A percentile compares a stretch with the other conserved stretches of the same genome.
These are phyloP conservation scores for Pomacea canaliculata DNA, from an alignment of 2,888 invertebrate genomes.

Conservation along the genomic window DNA sequence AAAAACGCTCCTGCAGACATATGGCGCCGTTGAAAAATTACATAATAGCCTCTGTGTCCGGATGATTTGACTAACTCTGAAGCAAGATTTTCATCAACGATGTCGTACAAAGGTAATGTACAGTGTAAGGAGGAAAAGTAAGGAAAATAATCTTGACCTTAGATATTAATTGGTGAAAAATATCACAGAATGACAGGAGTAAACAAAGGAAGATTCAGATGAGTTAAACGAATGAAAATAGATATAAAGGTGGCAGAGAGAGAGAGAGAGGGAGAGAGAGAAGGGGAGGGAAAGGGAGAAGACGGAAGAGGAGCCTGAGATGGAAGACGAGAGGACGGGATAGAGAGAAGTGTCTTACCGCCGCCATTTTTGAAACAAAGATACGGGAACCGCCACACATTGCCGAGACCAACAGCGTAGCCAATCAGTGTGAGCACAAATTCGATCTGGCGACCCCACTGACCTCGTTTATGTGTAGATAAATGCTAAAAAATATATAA, in stretches of 20 bases:
- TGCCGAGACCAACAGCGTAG: conserved; percentile 18
- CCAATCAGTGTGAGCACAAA: conserved; percentile 29
- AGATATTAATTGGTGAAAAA: too few species aligned
- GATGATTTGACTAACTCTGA: too few species aligned
- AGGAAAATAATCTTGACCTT: too few species aligned
- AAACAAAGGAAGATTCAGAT: too few species aligned
- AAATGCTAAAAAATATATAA: neutral
- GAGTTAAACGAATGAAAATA: too few species aligned
- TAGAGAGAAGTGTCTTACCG: conserved; percentile 7
- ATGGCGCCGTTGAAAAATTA: neutral
- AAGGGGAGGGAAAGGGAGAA: neutral
- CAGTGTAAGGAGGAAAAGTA: neutral
- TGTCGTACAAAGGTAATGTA: neutral
- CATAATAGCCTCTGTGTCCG: neutral
- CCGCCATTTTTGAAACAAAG: conserved; percentile 32
- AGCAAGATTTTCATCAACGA: too few species aligned
- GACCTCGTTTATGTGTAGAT: conserved; percentile 13
- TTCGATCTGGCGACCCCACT: conserved; percentile 30
- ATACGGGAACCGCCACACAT: conserved; percentile 30
- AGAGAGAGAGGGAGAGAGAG: neutral
- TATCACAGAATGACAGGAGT: too few species aligned
- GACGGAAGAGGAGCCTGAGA: neutral
- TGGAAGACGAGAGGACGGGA: neutral
- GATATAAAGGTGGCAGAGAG: neutral
- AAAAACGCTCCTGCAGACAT: conserved; percentile 15